Evolutionary conservation across 2,797 vertebrate species (phyloP).

Genomic region (Capromys pilorides): DNA sequence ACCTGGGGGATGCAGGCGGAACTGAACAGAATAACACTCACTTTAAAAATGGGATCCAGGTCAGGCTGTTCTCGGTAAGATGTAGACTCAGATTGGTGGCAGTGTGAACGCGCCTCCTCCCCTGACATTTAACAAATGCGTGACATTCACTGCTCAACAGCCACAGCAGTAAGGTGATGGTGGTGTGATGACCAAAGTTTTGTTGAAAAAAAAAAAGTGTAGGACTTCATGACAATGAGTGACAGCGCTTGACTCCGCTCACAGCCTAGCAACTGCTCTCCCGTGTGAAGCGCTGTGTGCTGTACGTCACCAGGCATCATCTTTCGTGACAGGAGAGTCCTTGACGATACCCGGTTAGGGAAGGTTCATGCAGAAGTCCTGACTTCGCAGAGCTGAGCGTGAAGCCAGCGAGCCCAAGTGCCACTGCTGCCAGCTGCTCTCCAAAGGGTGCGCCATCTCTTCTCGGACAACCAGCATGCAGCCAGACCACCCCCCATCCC

Average conservation of each 20-base stretch:
- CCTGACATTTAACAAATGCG: not conserved
- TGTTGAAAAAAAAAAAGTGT: constrained; percentile 11
- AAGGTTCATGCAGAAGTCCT: constrained; percentile 15
- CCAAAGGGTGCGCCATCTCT: constrained; percentile 37
- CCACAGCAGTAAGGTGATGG: constrained; percentile 10
- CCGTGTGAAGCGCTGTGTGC: constrained; percentile 75
- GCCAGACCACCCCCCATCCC: constrained; percentile 45
- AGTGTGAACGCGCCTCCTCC: not conserved
- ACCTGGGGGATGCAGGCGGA: constrained; percentile 37
- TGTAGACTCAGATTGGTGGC: not conserved
- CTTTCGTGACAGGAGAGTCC: constrained; percentile 69
- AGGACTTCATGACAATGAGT: constrained; percentile 63
- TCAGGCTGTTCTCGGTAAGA: constrained; percentile 27
- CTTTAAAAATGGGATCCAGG: constrained; percentile 44
- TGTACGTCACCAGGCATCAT: constrained; percentile 67
- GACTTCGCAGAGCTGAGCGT: not conserved
- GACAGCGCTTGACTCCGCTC: constrained; percentile 65
- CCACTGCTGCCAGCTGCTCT: constrained; percentile 62
- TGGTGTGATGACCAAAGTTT: constrained; percentile 39
- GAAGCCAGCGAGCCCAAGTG: constrained; percentile 18
- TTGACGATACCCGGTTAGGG: not conserved
- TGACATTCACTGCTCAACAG: not conserved
- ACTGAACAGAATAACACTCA: not conserved
- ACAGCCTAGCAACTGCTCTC: constrained; percentile 70
- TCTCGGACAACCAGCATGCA: constrained; percentile 7